A percentile compares a stretch with the other conserved stretches of the same genome.
Conservation (phyloP, 2,113 vertebrate species). For the Mirounga angustirostris region DNA sequence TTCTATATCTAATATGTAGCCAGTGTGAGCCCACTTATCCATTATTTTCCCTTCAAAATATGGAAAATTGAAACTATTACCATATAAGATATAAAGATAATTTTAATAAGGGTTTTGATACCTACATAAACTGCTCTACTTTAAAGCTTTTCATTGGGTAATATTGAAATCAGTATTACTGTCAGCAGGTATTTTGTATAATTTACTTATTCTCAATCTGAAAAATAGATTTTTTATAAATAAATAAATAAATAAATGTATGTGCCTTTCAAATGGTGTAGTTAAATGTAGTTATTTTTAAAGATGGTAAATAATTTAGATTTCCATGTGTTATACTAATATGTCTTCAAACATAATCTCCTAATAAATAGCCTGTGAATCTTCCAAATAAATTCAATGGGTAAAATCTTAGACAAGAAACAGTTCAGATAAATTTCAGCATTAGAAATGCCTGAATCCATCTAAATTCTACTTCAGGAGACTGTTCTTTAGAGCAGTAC, state of each 20-base stretch:
- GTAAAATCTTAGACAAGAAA: background rate
- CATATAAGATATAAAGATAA: background rate
- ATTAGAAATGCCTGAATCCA: background rate
- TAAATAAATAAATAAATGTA: background rate
- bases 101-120: slow-evolving; percentile 31
- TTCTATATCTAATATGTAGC: background rate
- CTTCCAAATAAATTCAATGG: background rate
- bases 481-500: slow-evolving; percentile 33
- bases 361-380: background rate
- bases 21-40: background rate
- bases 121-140: background rate
- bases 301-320: slow-evolving; percentile 19
- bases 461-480: background rate
- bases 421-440: background rate
- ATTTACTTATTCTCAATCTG: background rate
- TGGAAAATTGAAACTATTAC: background rate
- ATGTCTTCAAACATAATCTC: slow-evolving; percentile 4
- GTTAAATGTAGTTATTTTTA: background rate
- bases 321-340: background rate
- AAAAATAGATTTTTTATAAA: background rate
- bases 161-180: slow-evolving; percentile 13
- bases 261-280: background rate
- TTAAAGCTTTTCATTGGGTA: background rate
- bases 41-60: slow-evolving; percentile 1
- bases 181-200: background rate